Conservation (phyloP, 2,113 vertebrate genomes). For the Hiodon alosoides region DNA sequence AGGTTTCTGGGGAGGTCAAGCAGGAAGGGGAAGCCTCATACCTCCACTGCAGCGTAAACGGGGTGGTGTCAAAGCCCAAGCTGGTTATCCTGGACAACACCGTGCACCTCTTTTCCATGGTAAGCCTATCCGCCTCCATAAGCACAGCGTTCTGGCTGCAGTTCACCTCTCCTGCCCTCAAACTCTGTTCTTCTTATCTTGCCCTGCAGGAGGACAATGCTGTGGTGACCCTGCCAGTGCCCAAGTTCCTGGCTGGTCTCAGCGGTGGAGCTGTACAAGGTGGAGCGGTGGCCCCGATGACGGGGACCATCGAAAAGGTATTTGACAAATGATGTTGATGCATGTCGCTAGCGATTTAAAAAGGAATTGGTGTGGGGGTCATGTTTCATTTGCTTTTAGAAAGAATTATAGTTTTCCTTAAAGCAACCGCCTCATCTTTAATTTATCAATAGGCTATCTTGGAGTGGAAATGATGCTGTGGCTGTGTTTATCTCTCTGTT, state of each 20-base stretch:
- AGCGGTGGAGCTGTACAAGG: slow-evolving; percentile 62
- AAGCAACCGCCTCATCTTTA: too few relatives aligned
- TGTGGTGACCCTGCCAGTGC: slow-evolving; percentile 74
- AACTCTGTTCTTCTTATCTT: not conserved
- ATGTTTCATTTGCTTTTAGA: not conserved
- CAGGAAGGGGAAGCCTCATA: slow-evolving; percentile 61
- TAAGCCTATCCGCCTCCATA: slow-evolving; percentile 43
- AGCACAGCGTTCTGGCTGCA: not conserved
- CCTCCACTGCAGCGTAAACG: slow-evolving; percentile 77
- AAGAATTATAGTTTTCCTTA: too few relatives aligned
- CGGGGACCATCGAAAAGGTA: slow-evolving; percentile 96
- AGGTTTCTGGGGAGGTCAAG: slow-evolving; percentile 70
- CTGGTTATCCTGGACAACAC: slow-evolving; percentile 76
- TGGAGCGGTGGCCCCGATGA: slow-evolving; percentile 85
- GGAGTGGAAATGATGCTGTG: too few relatives aligned
- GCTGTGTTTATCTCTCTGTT: too few relatives aligned
- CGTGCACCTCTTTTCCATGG: slow-evolving; percentile 83
- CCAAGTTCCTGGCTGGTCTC: slow-evolving; percentile 73
- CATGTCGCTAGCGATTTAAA: not conserved
- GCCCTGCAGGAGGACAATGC: slow-evolving; percentile 70
- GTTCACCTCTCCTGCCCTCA: not conserved
- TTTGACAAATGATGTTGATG: not conserved
- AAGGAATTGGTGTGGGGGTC: not conserved
- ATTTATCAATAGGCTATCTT: too few relatives aligned
- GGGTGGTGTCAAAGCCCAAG: slow-evolving; percentile 71